A percentile compares a stretch with the other conserved stretches of the same genome.
Conservation (phyloP, 2,113 vertebrate species). For the Tragelaphus buxtoni region DNA sequence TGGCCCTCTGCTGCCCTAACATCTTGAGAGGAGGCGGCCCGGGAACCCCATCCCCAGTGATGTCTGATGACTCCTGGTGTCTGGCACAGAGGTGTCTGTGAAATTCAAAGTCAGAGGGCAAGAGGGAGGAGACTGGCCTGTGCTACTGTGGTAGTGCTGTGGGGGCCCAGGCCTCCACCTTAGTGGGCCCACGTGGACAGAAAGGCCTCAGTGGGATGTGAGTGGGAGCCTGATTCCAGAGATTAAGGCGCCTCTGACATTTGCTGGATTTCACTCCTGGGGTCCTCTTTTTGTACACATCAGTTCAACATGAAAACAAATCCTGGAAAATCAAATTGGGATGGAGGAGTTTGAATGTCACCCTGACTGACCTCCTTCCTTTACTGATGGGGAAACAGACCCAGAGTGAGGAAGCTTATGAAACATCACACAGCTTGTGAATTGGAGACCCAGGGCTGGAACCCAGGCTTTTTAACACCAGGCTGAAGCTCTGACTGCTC, state of each 20-base stretch:
- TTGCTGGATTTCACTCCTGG: neutral
- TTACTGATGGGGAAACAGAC: neutral
- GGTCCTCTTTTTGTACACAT: neutral
- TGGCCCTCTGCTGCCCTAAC: neutral
- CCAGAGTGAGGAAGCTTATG: neutral
- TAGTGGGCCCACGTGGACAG: neutral
- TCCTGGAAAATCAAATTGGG: neutral
- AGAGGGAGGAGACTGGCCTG: constrained; percentile 14
- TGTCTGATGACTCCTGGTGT: neutral
- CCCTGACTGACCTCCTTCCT: neutral
- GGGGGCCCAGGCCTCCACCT: neutral
- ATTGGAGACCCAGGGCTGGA: neutral
- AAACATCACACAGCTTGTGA: neutral
- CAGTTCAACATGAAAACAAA: neutral
- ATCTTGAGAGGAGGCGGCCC: constrained; percentile 27
- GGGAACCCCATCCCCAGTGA: constrained; percentile 10
- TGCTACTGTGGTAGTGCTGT: neutral
- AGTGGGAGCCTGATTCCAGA: neutral
- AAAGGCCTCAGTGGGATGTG: neutral
- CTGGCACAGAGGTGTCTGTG: neutral
- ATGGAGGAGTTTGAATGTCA: neutral
- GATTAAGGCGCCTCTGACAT: neutral
- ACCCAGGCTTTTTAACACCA: neutral
- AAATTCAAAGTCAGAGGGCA: constrained; percentile 12
- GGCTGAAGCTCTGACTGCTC: neutral